Conservation (phyloP, 2,888 invertebrate species). For the Drosophila kokeensis region DNA sequence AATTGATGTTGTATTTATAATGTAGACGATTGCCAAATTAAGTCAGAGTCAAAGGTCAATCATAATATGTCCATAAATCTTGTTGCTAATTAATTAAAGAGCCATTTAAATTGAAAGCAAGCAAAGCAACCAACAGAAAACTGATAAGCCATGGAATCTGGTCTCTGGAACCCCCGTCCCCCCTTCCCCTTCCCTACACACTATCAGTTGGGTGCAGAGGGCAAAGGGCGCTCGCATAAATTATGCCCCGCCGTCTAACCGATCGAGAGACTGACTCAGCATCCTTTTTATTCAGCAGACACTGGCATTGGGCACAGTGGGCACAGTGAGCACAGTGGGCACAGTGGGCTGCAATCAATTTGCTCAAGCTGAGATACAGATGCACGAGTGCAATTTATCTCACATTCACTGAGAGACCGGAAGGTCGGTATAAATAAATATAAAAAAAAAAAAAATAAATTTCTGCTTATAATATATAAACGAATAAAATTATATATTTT, state of each 20-base stretch:
- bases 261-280: conserved; percentile 15
- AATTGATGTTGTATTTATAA: not conserved
- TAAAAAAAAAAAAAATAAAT: conserved; percentile 15
- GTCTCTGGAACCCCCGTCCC: not conserved
- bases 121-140: conserved; percentile 7
- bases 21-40: not conserved
- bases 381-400: conserved; percentile 34
- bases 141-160: conserved; percentile 32
- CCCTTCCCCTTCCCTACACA: too few relatives aligned
- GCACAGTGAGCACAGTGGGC: conserved; percentile 11
- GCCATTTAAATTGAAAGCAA: conserved; percentile 56
- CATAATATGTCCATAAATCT: conserved; percentile 57
- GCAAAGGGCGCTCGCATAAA: conserved; percentile 47
- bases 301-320: not conserved
- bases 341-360: conserved; percentile 49
- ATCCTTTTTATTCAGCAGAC: conserved; percentile 38
- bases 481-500: conserved; percentile 12
- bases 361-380: not conserved
- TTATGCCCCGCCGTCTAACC: conserved; percentile 18
- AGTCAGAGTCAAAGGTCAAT: conserved; percentile 20
- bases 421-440: conserved; percentile 28
- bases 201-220: conserved; percentile 12
- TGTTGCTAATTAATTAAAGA: conserved; percentile 72
- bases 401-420: conserved; percentile 29
- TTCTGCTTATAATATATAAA: not conserved